Percentiles rank a stretch among this genome's conserved stretches.
Conservation (phyloP, 2,797 vertebrate species). For the Tangara arthus region DNA sequence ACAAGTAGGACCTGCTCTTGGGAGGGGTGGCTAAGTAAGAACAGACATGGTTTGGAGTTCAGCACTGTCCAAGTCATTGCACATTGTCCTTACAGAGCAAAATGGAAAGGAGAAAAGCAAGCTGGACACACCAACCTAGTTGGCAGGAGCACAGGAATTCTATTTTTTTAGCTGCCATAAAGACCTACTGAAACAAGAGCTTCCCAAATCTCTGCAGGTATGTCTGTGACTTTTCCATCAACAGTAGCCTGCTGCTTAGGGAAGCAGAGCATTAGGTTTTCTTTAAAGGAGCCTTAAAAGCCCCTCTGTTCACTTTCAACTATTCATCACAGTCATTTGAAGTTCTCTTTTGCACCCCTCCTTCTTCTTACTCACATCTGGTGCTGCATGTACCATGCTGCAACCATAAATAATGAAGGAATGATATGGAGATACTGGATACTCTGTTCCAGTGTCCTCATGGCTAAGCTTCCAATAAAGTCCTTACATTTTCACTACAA, state of each 20-base stretch:
- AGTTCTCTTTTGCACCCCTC: neutral
- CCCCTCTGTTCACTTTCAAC: constrained; percentile 54
- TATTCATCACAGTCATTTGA: constrained; percentile 43
- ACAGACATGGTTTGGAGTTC: neutral
- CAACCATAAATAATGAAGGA: neutral
- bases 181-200: constrained; percentile 48
- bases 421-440: neutral
- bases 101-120: neutral
- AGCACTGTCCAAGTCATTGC: neutral
- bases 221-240: constrained; percentile 57
- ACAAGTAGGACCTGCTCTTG: neutral
- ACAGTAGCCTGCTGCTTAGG: constrained; percentile 43
- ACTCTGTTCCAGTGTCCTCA: neutral
- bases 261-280: constrained; percentile 49
- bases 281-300: constrained; percentile 52
- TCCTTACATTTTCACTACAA: neutral
- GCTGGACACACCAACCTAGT: neutral
- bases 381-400: neutral
- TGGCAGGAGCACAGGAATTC: constrained; percentile 31
- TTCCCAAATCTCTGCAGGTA: constrained; percentile 52
- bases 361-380: constrained; percentile 1
- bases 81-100: neutral
- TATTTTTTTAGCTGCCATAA: constrained; percentile 8
- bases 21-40: neutral
- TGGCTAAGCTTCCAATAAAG: neutral